phyloP scores from a whole-genome alignment of 2,888 invertebrate species.

The Volucella zonaria region DNA sequence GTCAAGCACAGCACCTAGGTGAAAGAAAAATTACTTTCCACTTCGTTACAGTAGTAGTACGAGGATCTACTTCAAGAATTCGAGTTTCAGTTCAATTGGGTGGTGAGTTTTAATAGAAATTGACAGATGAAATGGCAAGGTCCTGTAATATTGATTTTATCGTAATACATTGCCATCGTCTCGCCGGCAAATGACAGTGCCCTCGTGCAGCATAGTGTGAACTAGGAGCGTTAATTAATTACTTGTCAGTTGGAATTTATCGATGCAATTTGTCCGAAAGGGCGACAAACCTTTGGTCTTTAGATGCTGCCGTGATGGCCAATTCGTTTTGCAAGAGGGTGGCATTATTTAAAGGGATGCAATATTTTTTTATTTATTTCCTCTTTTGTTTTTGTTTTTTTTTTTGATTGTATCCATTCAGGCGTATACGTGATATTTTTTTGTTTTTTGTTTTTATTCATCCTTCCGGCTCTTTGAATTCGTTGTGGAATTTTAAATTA shows the following conservation, averaged over 20 bases:
- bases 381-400: background rate
- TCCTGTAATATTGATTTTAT: constrained; percentile 52
- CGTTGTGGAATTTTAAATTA: constrained; percentile 29
- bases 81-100: constrained; percentile 58
- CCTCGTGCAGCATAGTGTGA: constrained; percentile 6
- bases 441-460: background rate
- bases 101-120: constrained; percentile 45
- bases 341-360: constrained; percentile 52
- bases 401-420: constrained; percentile 46
- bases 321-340: background rate
- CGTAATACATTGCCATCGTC: constrained; percentile 14
- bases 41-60: background rate
- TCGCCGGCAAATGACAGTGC: constrained; percentile 33
- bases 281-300: constrained; percentile 35
- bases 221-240: constrained; percentile 66
- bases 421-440: constrained; percentile 65
- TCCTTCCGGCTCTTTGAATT: background rate
- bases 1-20: constrained; percentile 11
- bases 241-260: constrained; percentile 69
- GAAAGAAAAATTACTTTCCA: constrained; percentile 30
- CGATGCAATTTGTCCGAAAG: constrained; percentile 49
- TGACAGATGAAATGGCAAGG: constrained; percentile 67
- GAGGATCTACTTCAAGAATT: background rate
- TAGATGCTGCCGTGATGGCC: background rate
- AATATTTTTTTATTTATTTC: constrained; percentile 38